Conservation (phyloP, 2,888 invertebrate genomes). For the Leptothorax acervorum region DNA sequence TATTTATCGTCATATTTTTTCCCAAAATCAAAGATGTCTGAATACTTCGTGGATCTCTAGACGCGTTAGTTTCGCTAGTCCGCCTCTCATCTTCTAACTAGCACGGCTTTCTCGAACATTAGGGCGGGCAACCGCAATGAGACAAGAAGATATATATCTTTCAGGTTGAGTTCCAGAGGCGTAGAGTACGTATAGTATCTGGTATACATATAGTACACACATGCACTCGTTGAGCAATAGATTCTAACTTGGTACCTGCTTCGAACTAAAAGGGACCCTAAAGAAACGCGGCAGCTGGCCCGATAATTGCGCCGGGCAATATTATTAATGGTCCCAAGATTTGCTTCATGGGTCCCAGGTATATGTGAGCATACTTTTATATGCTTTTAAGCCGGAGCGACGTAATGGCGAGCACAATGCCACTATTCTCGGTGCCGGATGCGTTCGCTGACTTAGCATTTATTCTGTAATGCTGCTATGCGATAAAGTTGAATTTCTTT, state of each 20-base stretch:
- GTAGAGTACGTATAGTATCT: slow-evolving; percentile 61
- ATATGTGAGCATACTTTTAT: slow-evolving; percentile 67
- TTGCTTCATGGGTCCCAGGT: slow-evolving; percentile 74
- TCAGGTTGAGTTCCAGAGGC: slow-evolving; percentile 26
- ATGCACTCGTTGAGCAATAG: slow-evolving; percentile 15
- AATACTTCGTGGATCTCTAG: neutral
- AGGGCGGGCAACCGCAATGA: slow-evolving; percentile 59
- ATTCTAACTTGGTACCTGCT: slow-evolving; percentile 63
- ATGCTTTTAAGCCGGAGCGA: slow-evolving; percentile 58
- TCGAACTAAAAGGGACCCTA: slow-evolving; percentile 58
- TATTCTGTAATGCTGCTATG: slow-evolving; percentile 1
- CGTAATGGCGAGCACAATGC: slow-evolving; percentile 66
- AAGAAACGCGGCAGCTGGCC: slow-evolving; percentile 79
- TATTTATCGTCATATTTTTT: neutral
- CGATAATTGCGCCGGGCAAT: slow-evolving; percentile 82
- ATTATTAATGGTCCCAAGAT: slow-evolving; percentile 82
- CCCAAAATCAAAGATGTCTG: neutral
- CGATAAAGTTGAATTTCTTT: slow-evolving; percentile 1
- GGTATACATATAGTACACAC: slow-evolving; percentile 40
- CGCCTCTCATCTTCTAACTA: slow-evolving; percentile 8
- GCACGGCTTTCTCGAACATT: slow-evolving; percentile 32
- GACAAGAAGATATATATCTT: slow-evolving; percentile 56
- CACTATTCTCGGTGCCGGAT: slow-evolving; percentile 50
- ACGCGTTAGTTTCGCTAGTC: neutral
- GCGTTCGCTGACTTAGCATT: slow-evolving; percentile 39